A percentile compares a stretch with the other conserved stretches of the same genome.
phyloP scores from a whole-genome alignment of 2,797 vertebrate species.

The Argentina silus region DNA sequence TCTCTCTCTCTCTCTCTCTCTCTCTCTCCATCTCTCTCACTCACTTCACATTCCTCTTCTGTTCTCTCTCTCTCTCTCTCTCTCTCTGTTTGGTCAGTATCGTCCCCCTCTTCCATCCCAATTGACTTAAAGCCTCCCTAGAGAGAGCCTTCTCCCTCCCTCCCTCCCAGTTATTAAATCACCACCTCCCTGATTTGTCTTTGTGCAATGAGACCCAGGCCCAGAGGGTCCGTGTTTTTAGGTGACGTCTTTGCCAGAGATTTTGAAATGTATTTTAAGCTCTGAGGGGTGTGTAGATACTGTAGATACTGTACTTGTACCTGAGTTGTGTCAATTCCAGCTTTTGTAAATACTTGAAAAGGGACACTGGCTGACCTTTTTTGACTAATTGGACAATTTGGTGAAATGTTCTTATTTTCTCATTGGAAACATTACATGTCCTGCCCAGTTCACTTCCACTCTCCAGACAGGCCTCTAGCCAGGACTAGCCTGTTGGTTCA shows the following conservation, averaged over 20 bases:
- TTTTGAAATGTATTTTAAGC: neutral
- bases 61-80: slow-evolving; percentile 4
- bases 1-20: neutral
- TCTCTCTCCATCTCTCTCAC: neutral
- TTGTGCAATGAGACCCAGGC: slow-evolving; percentile 4
- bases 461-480: neutral
- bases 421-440: neutral
- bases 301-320: too few species aligned
- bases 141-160: neutral
- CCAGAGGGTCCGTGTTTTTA: neutral
- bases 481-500: neutral
- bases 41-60: too few species aligned
- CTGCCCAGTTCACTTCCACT: neutral
- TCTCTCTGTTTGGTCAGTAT: too few species aligned
- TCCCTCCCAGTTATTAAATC: slow-evolving; percentile 2
- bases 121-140: slow-evolving; percentile 23
- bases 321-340: neutral
- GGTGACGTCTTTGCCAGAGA: neutral
- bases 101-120: neutral
- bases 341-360: neutral
- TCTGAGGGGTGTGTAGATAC: too few species aligned
- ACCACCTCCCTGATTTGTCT: slow-evolving; percentile 1
- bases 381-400: neutral
- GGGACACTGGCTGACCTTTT: neutral
- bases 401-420: neutral